These are phyloP conservation scores for Spinibarbus caldwelli DNA, from an alignment of 2,797 vertebrate species.

Conservation along the genomic window DNA sequence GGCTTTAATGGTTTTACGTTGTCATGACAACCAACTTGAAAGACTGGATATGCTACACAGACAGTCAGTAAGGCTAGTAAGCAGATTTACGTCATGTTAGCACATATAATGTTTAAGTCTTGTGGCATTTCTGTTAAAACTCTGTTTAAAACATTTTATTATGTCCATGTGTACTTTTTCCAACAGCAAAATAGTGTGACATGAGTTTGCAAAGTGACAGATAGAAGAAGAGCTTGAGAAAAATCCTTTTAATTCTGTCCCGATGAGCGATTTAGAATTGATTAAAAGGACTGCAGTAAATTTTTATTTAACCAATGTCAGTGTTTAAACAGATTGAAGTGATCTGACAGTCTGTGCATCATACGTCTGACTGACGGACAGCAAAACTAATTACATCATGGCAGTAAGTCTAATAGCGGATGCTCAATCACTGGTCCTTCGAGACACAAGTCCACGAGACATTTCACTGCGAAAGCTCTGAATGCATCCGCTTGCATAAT, in stretches of 20 bases:
- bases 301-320: constrained; percentile 24
- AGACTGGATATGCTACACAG: neutral
- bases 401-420: constrained; percentile 26
- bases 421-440: neutral
- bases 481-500: constrained; percentile 20
- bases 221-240: neutral
- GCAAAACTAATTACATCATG: constrained; percentile 22
- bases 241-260: neutral
- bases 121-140: neutral
- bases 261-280: neutral
- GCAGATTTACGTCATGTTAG: neutral
- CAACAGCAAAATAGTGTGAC: neutral
- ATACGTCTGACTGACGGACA: constrained; percentile 8
- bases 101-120: neutral
- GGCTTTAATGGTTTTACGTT: neutral
- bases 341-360: constrained; percentile 19
- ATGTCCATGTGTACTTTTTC: neutral
- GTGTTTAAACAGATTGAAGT: neutral
- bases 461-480: constrained; percentile 1
- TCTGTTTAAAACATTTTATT: neutral
- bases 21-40: neutral
- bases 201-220: neutral
- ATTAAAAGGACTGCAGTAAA: neutral
- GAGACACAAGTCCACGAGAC: constrained; percentile 2
- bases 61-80: neutral